Conservation (phyloP, 1,140 invertebrate genomes). For the Nasonia longicornis region DNA sequence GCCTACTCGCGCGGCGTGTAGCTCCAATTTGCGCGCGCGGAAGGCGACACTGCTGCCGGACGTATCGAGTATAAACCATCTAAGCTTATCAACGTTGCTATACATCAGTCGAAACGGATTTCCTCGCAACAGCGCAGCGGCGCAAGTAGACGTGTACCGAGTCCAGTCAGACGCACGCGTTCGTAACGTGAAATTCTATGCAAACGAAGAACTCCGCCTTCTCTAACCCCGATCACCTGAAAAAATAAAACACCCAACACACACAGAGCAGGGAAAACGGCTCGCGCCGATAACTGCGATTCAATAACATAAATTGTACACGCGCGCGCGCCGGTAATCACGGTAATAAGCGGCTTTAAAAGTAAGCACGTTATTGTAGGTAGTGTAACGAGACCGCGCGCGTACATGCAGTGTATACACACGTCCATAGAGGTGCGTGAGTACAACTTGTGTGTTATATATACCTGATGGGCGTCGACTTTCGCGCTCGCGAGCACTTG, state of each 20-base stretch:
- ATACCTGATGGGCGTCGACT: constrained; percentile 1
- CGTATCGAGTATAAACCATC: background rate
- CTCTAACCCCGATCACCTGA: background rate
- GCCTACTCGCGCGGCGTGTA: constrained; percentile 35
- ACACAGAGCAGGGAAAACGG: background rate
- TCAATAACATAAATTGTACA: constrained; percentile 30
- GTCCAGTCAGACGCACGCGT: too few species aligned
- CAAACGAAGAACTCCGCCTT: background rate
- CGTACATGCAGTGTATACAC: background rate
- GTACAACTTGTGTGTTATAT: background rate
- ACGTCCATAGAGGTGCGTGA: background rate
- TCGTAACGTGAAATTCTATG: too few species aligned
- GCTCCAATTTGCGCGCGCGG: constrained; percentile 48
- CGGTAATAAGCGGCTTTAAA: constrained; percentile 19
- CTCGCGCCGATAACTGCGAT: constrained; percentile 21
- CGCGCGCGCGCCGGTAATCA: background rate
- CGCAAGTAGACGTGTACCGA: too few species aligned
- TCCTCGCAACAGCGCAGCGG: too few species aligned
- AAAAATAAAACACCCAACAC: background rate
- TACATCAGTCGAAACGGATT: too few species aligned
- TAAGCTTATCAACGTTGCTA: background rate
- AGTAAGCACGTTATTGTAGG: constrained; percentile 15
- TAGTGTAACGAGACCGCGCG: constrained; percentile 12
- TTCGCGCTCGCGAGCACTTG: background rate
- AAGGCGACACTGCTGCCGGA: background rate